These are phyloP conservation scores for Nothobranchius furzeri DNA, from an alignment of 2,113 vertebrate species.

Conservation along the genomic window DNA sequence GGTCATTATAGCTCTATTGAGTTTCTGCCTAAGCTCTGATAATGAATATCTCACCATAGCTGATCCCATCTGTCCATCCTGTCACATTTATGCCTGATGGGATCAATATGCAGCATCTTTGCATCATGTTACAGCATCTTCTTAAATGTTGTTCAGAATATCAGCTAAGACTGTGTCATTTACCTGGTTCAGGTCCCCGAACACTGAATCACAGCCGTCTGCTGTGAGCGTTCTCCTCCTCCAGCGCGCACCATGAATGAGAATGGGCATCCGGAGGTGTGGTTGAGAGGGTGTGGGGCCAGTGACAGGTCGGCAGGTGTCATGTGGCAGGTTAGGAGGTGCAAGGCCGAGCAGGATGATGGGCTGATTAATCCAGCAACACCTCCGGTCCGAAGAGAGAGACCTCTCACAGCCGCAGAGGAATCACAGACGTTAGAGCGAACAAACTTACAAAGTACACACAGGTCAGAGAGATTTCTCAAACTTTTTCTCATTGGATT, in stretches of 20 bases:
- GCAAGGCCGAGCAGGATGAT: conserved; percentile 52
- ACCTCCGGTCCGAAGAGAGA: conserved; percentile 59
- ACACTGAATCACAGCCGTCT: conserved; percentile 11
- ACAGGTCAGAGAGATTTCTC: conserved; percentile 6
- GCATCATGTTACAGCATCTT: conserved; percentile 26
- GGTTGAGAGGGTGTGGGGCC: conserved; percentile 45
- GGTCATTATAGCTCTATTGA: conserved; percentile 80
- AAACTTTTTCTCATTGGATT: not conserved
- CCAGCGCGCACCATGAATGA: conserved; percentile 16
- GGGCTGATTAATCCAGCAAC: conserved; percentile 72
- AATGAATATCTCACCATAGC: conserved; percentile 66
- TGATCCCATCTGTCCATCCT: conserved; percentile 65
- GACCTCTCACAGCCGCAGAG: conserved; percentile 20
- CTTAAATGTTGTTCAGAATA: conserved; percentile 14
- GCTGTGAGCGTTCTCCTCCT: conserved; percentile 37
- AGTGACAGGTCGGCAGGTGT: conserved; percentile 59
- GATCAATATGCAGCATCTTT: conserved; percentile 51
- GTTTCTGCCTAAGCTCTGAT: conserved; percentile 75
- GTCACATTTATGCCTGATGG: conserved; percentile 53
- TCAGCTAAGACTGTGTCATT: conserved; percentile 21
- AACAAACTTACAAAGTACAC: conserved; percentile 12
- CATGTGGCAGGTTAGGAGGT: conserved; percentile 54
- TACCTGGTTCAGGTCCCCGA: conserved; percentile 33
- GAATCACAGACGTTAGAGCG: conserved; percentile 9
- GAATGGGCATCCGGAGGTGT: conserved; percentile 41